Evolutionary conservation across 2,888 invertebrate genomes (phyloP), one percentile per base, ranked within the genome.

Genomic region (Drosophila yooni): DNA sequence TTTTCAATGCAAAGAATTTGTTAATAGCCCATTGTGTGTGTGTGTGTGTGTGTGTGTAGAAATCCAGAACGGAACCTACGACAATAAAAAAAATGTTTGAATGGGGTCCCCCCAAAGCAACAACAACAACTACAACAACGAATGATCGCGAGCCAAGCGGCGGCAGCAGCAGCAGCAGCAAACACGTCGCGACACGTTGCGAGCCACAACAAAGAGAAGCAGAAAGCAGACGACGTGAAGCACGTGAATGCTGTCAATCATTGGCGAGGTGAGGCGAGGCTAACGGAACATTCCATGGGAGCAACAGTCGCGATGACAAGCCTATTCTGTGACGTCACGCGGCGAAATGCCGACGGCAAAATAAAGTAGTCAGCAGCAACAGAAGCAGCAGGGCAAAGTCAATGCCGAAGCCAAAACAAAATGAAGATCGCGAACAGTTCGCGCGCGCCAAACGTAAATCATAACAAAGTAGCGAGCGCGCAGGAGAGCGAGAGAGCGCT

Each of bases 211-310:
- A 33, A 51, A n/a, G 25, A 58, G 33, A 34, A 71, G 56, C 64
- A 56, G 60, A 48, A 48, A 27, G 58, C 36, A 56, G 57, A 68
- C 86, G 90, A 83, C 71, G 86, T 82, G 89, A 67, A 86, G 87
- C 87, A 90, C 87, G 87, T 90, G 87, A 90, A 81, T 83, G 90
- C 87, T 89, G 89, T 87, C 87, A 87, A 87, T 87, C 87, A 87
- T 65, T 71, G 70, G 81, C 78, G 65, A 54, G 54, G 65, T 60
- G 63, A 57, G 69, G 70, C 29, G 40, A 40, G 38, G 34, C 7
- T 69, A 60, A 67, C 66, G n/a, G 34, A 74, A 70, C 81, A 86
- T 83, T 89, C 81, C 89, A 81, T 53, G 78, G 66, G 63, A 72
- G 76, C 77, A 67, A 63, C 62, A 59, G 15, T 60, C 54, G 31